Evolutionary conservation across 2,113 vertebrate species (phyloP).

Genomic region (Spizaetus ornatus): DNA sequence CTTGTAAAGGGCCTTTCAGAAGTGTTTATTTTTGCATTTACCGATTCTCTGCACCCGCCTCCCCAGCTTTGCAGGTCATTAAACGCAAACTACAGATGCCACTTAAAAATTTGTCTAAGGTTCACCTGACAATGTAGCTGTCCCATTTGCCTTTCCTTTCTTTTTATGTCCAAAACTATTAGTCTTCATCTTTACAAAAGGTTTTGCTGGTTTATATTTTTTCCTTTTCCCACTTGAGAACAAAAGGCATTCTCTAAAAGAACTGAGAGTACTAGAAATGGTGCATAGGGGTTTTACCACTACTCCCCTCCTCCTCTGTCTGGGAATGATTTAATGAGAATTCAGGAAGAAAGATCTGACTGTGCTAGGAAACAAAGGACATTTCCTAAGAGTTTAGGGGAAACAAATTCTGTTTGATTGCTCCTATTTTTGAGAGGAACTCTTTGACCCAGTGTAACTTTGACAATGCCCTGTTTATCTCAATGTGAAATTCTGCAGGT

Average conservation of each 20-base stretch:
- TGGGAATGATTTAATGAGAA: neutral
- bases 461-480: neutral
- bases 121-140: neutral
- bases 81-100: neutral
- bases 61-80: neutral
- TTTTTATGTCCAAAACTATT: neutral
- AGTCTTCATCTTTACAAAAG: neutral
- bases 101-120: neutral
- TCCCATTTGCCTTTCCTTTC: neutral
- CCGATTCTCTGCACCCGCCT: accelerated
- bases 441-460: neutral
- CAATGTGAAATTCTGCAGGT: neutral
- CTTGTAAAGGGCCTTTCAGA: neutral
- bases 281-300: neutral
- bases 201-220: neutral
- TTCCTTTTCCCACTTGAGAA: neutral
- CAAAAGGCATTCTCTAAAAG: neutral
- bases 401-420: neutral
- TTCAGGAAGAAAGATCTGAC: neutral
- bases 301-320: neutral
- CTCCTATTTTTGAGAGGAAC: neutral
- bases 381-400: neutral
- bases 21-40: neutral
- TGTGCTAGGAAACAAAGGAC: neutral
- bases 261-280: neutral